These are phyloP conservation scores for Hypotaenidia okinawae DNA, from an alignment of 2,797 vertebrate genomes.

Conservation along the genomic window DNA sequence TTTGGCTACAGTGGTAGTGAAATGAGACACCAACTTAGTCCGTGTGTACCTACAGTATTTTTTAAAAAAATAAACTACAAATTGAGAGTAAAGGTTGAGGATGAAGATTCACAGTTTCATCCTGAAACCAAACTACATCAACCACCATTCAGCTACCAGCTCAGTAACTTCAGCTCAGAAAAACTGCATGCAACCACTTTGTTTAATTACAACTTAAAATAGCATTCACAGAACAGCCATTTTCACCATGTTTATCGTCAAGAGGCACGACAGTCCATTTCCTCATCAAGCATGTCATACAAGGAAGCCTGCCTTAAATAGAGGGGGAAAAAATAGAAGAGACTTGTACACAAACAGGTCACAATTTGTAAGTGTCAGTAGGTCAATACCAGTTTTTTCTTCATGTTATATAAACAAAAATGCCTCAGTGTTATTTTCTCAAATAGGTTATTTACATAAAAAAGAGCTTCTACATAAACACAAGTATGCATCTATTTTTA, in stretches of 20 bases:
- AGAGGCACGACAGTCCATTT: conserved; percentile 42
- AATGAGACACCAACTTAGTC: background rate
- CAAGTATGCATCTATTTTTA: conserved; percentile 7
- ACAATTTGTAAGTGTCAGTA: conserved; percentile 25
- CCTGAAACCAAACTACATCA: background rate
- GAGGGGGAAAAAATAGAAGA: background rate
- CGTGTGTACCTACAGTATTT: background rate
- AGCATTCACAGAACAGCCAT: conserved; percentile 31
- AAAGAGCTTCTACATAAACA: conserved; percentile 16
- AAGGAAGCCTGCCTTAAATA: conserved; percentile 39
- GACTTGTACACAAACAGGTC: conserved; percentile 32
- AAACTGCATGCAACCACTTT: background rate
- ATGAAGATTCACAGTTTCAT: background rate
- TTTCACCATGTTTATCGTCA: conserved; percentile 54
- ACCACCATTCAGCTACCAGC: background rate
- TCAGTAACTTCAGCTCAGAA: conserved; percentile 13
- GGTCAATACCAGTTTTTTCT: background rate
- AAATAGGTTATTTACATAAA: conserved; percentile 19
- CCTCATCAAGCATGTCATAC: conserved; percentile 55
- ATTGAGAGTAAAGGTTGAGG: background rate
- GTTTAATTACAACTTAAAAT: conserved; percentile 53
- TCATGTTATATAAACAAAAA: conserved; percentile 34
- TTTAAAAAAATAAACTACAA: background rate
- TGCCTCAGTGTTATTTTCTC: background rate
- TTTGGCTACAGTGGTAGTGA: background rate